phyloP scores from a whole-genome alignment of 2,888 invertebrate genomes.

The Leptopilina syphax region DNA sequence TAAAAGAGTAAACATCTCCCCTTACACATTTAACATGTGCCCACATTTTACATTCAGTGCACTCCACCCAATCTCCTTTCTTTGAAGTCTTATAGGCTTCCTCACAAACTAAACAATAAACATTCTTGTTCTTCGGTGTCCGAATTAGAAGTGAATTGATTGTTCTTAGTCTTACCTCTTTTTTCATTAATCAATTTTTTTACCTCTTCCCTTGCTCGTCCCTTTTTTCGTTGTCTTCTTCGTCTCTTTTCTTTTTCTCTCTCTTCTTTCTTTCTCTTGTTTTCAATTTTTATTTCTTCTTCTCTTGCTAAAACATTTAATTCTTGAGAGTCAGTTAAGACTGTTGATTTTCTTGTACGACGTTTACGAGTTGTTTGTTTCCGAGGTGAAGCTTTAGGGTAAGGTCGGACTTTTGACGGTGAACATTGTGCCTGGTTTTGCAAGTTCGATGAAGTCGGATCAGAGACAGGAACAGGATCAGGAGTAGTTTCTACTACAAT shows the following conservation, averaged over 20 bases:
- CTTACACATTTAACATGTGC: neutral
- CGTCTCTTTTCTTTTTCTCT: neutral
- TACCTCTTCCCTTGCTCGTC: neutral
- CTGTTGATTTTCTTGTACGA: neutral
- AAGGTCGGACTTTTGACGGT: neutral
- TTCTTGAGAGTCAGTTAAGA: neutral
- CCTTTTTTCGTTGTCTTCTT: neutral
- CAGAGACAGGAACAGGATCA: neutral
- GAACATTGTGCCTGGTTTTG: neutral
- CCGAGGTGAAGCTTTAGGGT: neutral
- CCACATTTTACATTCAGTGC: neutral
- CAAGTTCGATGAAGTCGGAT: neutral
- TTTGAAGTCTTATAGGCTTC: neutral
- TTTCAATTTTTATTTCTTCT: neutral
- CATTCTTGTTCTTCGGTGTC: neutral
- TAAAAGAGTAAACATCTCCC: neutral
- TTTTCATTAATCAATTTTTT: neutral
- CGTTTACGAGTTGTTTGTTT: neutral
- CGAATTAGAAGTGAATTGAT: neutral
- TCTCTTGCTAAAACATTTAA: neutral
- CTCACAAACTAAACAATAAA: neutral
- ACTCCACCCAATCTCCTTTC: neutral
- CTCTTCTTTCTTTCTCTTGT: neutral
- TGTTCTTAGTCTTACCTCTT: neutral
- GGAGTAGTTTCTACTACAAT: neutral